A percentile compares a stretch with the other conserved stretches of the same genome.
Evolutionary conservation across 1,140 invertebrate species (phyloP).

Genomic region (Semibalanus balanoides): DNA sequence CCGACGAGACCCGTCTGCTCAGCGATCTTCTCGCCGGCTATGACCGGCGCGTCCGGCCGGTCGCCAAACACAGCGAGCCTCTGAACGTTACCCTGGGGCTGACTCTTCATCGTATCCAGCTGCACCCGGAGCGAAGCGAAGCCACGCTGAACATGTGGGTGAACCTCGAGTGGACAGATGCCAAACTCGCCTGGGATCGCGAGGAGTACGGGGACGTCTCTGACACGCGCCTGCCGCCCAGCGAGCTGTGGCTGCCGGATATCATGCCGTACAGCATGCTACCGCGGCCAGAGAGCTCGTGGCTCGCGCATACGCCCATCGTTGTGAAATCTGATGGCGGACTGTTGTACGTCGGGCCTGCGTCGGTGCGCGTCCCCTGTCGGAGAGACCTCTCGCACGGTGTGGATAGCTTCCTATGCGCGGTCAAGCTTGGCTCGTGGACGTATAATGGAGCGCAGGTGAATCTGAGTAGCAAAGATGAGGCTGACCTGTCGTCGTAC

Average conservation of each 20-base stretch:
- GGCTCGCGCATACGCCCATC: not conserved
- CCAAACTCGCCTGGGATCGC: slow-evolving; percentile 90
- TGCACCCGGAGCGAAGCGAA: not conserved
- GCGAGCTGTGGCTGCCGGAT: slow-evolving; percentile 94
- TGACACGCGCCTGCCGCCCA: slow-evolving; percentile 82
- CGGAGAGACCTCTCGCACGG: not conserved
- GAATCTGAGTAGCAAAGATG: not conserved
- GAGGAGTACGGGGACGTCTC: slow-evolving; percentile 85
- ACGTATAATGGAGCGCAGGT: not conserved
- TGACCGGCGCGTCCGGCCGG: not conserved
- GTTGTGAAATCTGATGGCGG: not conserved
- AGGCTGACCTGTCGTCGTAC: not conserved
- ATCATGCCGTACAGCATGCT: slow-evolving; percentile 90
- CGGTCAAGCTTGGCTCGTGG: not conserved
- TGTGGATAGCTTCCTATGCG: not conserved
- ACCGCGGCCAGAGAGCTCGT: not conserved
- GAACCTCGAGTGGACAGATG: slow-evolving; percentile 88
- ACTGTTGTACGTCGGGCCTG: not conserved
- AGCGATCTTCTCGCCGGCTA: not conserved
- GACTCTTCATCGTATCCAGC: not conserved
- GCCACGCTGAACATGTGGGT: slow-evolving; percentile 9
- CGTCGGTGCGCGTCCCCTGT: not conserved
- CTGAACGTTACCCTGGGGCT: not conserved
- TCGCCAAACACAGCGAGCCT: not conserved
- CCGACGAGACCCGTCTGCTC: not conserved